phyloP scores from a whole-genome alignment of 2,113 vertebrate species.

The Neotoma lepida region DNA sequence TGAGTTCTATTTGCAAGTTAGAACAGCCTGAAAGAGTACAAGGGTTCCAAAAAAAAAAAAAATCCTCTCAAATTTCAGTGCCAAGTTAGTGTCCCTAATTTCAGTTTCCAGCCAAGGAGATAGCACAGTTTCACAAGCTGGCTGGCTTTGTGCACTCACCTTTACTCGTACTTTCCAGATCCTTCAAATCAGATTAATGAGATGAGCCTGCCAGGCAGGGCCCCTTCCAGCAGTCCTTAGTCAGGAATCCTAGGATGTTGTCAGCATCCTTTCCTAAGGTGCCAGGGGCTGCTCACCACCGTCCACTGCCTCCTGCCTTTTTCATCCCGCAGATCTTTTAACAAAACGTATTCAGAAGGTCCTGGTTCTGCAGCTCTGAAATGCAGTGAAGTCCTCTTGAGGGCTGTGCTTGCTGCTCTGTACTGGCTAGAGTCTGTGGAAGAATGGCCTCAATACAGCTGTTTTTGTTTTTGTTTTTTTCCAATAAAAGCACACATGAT shows the following conservation, averaged over 20 bases:
- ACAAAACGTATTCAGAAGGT: not conserved
- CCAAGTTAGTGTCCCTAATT: not conserved
- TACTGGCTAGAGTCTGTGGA: not conserved
- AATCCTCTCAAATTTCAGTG: not conserved
- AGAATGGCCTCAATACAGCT: not conserved
- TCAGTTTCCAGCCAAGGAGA: not conserved
- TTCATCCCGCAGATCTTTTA: not conserved
- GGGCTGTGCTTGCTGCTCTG: not conserved
- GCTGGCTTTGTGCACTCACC: not conserved
- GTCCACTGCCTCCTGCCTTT: not conserved
- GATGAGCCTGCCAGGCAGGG: not conserved
- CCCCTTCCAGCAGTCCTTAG: not conserved
- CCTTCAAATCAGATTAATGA: not conserved
- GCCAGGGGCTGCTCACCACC: fast-evolving
- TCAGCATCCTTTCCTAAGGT: not conserved
- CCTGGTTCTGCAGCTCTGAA: not conserved
- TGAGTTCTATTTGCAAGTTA: conserved; percentile 12
- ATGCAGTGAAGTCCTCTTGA: not conserved
- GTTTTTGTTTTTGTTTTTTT: not conserved
- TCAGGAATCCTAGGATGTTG: no score
- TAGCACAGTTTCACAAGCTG: not conserved
- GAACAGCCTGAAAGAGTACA: not conserved
- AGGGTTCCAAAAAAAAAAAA: not conserved
- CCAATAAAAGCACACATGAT: not conserved
- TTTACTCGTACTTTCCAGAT: not conserved